A percentile compares a stretch with the other conserved stretches of the same genome.
phyloP scores from a whole-genome alignment of 1,140 invertebrate species.

The Ephestia elutella region DNA sequence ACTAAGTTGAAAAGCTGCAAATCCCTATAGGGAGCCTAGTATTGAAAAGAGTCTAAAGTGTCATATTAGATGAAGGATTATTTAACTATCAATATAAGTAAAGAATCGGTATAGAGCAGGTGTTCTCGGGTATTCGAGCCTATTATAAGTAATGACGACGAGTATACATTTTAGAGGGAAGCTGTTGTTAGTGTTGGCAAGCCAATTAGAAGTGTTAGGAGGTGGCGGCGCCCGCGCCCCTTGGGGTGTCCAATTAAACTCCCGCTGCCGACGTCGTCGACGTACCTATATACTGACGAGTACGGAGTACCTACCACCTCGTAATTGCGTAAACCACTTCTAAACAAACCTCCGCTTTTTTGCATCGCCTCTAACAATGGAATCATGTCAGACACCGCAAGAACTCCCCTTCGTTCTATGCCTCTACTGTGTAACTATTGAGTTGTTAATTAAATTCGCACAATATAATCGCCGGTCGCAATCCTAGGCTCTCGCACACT shows the following conservation, averaged over 20 bases:
- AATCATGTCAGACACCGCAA: constrained; percentile 63
- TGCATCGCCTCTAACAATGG: constrained; percentile 60
- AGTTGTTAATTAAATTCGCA: constrained; percentile 70
- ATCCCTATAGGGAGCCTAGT: no score
- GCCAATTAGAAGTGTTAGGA: constrained; percentile 69
- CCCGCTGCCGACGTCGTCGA: constrained; percentile 27
- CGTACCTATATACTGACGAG: constrained; percentile 3
- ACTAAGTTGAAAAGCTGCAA: no score
- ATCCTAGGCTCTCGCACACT: constrained; percentile 11
- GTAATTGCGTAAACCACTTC: constrained; percentile 68
- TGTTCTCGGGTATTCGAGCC: constrained; percentile 34
- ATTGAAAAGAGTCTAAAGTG: neutral
- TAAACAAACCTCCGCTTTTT: constrained; percentile 61
- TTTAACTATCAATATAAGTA: constrained; percentile 10
- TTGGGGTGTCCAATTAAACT: constrained; percentile 64
- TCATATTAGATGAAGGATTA: neutral
- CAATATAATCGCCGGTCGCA: constrained; percentile 38
- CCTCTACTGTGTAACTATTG: constrained; percentile 53
- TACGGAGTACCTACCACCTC: constrained; percentile 40
- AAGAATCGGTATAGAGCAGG: constrained; percentile 29
- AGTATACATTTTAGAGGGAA: constrained; percentile 61
- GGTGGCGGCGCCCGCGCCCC: constrained; percentile 34
- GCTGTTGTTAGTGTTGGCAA: constrained; percentile 58
- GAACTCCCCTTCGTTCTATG: constrained; percentile 52
- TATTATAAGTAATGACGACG: constrained; percentile 59